phyloP scores from a whole-genome alignment of 2,888 invertebrate species.

The Drosophila fungiperda region DNA sequence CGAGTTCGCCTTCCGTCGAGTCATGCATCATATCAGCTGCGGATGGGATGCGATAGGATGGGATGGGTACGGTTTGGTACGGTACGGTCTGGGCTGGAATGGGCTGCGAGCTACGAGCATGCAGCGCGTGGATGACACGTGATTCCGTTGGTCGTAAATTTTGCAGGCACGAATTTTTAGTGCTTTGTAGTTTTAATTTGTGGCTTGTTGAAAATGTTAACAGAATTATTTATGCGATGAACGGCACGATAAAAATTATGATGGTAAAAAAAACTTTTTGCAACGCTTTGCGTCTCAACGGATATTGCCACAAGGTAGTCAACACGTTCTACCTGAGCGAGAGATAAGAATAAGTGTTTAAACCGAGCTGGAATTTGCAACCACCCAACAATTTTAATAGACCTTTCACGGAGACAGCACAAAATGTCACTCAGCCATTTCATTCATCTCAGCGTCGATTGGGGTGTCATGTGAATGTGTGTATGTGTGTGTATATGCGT shows the following conservation, averaged over 20 bases:
- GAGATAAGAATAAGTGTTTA: conserved; percentile 67
- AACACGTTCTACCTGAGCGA: conserved; percentile 63
- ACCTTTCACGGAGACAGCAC: conserved; percentile 42
- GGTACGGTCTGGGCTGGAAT: conserved; percentile 7
- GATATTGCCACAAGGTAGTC: conserved; percentile 70
- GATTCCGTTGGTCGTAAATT: conserved; percentile 85
- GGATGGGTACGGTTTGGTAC: background rate
- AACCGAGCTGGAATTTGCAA: conserved; percentile 48
- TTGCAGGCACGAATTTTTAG: conserved; percentile 74
- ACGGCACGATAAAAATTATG: conserved; percentile 72
- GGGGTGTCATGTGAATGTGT: conserved; percentile 46
- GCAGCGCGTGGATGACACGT: conserved; percentile 85
- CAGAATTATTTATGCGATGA: conserved; percentile 81
- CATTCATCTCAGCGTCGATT: conserved; percentile 64
- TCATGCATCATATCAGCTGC: conserved; percentile 75
- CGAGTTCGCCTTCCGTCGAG: conserved; percentile 69
- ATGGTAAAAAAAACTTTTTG: conserved; percentile 26
- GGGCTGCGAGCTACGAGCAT: conserved; percentile 23
- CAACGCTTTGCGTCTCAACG: conserved; percentile 46
- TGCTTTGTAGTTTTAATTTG: conserved; percentile 83
- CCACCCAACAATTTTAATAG: conserved; percentile 60
- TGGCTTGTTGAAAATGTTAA: conserved; percentile 79
- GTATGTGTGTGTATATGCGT: conserved; percentile 25
- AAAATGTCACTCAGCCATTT: conserved; percentile 75
- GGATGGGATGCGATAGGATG: conserved; percentile 52